Conservation (phyloP, 2,797 vertebrate species). For the Distichodus sexfasciatus region DNA sequence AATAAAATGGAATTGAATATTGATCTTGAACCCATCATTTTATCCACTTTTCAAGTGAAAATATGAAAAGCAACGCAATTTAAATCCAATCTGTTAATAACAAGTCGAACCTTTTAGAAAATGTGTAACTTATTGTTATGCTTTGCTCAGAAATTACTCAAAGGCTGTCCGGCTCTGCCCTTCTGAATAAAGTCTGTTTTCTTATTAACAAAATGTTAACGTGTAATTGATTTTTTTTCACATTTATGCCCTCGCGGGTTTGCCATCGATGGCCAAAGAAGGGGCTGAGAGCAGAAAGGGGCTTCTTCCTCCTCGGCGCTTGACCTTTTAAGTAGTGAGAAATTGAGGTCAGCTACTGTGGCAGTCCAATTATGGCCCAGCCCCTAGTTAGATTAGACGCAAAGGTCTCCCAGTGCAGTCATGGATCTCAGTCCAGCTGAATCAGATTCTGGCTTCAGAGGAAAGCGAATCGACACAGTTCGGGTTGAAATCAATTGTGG, state of each 20-base stretch:
- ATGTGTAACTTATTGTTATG: not conserved
- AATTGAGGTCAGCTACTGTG: constrained; percentile 52
- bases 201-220: constrained; percentile 23
- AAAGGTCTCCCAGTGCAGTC: constrained; percentile 38
- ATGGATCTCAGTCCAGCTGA: constrained; percentile 22
- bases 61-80: not conserved
- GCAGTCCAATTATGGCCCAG: constrained; percentile 50
- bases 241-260: constrained; percentile 5
- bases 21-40: no score
- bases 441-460: constrained; percentile 24
- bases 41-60: not conserved
- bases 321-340: constrained; percentile 54
- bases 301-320: constrained; percentile 19
- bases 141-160: constrained; percentile 3
- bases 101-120: no score
- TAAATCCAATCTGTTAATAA: no score
- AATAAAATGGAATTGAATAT: no score
- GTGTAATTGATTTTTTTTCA: constrained; percentile 37
- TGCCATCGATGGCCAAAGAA: constrained; percentile 14
- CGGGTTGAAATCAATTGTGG: constrained; percentile 36
- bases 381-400: constrained; percentile 43
- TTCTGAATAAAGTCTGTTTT: not conserved
- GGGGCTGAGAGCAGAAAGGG: not conserved
- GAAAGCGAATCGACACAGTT: constrained; percentile 22
- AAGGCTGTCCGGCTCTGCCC: not conserved